Evolutionary conservation across 2,888 invertebrate species (phyloP).

Genomic region (Chelonus formosanus): DNA sequence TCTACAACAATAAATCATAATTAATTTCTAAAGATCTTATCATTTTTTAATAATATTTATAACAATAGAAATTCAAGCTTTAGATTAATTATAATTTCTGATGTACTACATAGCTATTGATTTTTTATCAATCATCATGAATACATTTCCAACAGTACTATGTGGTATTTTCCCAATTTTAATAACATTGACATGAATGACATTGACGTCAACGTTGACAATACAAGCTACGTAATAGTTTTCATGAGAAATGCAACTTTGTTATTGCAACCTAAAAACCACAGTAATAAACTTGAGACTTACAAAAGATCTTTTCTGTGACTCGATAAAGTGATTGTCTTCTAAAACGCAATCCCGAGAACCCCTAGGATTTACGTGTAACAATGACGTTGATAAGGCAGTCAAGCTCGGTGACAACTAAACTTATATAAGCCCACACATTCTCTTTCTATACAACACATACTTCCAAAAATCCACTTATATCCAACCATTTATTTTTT

Average conservation of each 20-base stretch:
- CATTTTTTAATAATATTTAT: no score
- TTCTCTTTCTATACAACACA: background rate
- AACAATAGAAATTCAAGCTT: no score
- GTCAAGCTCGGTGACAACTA: conserved; percentile 3
- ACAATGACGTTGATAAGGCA: conserved; percentile 25
- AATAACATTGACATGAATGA: conserved; percentile 38
- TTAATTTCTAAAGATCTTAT: no score
- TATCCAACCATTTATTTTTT: background rate
- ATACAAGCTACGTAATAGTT: no score
- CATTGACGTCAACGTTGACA: no score
- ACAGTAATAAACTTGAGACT: background rate
- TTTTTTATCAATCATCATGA: no score
- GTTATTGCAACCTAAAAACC: background rate
- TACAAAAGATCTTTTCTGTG: conserved; percentile 16
- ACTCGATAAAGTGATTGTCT: conserved; percentile 59
- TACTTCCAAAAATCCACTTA: background rate
- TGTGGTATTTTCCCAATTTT: no score
- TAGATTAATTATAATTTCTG: no score
- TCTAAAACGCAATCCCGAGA: conserved; percentile 16
- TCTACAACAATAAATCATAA: no score
- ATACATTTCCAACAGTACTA: no score
- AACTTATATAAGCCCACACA: background rate
- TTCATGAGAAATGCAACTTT: background rate
- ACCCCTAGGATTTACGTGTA: conserved; percentile 13
- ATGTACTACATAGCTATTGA: no score